Evolutionary conservation across 2,113 vertebrate genomes (phyloP).

Genomic region (Oncorhynchus mykiss): DNA sequence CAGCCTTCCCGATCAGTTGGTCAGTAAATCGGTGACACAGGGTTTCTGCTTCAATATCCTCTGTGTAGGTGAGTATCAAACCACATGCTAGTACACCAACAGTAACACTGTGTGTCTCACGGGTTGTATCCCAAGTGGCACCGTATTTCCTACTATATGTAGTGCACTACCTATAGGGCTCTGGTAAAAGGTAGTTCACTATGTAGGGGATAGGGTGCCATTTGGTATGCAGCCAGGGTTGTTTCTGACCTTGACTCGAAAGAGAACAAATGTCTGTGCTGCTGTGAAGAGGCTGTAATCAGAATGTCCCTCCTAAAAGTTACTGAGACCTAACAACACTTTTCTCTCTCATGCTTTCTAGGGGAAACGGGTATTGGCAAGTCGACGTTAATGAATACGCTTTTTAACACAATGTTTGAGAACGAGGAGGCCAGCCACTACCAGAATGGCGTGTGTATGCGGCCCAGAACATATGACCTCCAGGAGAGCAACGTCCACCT

Average conservation of each 20-base stretch:
- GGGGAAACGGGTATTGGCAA: constrained; percentile 98
- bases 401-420: constrained; percentile 97
- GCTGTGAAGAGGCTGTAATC: too few relatives aligned
- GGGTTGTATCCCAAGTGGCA: too few relatives aligned
- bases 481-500: constrained; percentile 95
- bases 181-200: too few relatives aligned
- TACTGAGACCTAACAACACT: too few relatives aligned
- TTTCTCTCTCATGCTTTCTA: constrained; percentile 39
- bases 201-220: too few relatives aligned
- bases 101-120: too few relatives aligned
- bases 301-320: too few relatives aligned
- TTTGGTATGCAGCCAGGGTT: too few relatives aligned
- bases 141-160: too few relatives aligned
- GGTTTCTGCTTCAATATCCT: constrained; percentile 99
- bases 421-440: constrained; percentile 96
- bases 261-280: too few relatives aligned
- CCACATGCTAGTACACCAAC: neutral
- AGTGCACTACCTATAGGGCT: too few relatives aligned
- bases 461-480: constrained; percentile 91
- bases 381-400: constrained; percentile 95
- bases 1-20: constrained; percentile 95
- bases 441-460: constrained; percentile 84
- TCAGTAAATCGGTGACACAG: constrained; percentile 97
- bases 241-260: too few relatives aligned
- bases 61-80: constrained; percentile 89